Conservation (phyloP, 2,113 vertebrate species). For the Thryonomys swinderianus region DNA sequence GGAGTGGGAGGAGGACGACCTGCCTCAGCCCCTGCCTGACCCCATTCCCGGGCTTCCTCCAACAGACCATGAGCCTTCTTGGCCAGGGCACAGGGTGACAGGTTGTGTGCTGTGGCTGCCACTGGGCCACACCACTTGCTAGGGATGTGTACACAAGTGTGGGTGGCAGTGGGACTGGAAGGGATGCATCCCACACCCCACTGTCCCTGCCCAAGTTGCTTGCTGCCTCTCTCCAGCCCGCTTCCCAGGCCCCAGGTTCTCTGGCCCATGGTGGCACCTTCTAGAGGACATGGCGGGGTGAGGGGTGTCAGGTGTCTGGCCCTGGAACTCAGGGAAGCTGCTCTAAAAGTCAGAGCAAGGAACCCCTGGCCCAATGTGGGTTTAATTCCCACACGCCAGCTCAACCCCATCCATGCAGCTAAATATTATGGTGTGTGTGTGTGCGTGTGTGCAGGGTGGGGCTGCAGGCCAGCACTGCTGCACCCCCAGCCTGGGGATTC, state of each 20-base stretch:
- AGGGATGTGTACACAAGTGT: background rate
- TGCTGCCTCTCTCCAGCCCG: background rate
- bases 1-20: constrained; percentile 12
- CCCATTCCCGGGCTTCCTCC: constrained; percentile 46
- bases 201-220: background rate
- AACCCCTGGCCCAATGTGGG: background rate
- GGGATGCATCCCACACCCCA: background rate
- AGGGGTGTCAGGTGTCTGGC: background rate
- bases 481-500: constrained; percentile 26
- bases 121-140: background rate
- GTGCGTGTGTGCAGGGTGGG: background rate
- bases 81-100: background rate
- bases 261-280: background rate
- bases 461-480: background rate
- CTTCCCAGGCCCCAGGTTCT: background rate
- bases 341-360: background rate
- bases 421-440: background rate
- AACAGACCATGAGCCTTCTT: constrained; percentile 45
- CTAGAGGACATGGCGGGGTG: background rate
- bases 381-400: background rate
- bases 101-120: background rate
- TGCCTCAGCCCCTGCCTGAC: background rate
- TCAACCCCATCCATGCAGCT: constrained; percentile 49
- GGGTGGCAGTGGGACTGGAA: background rate
- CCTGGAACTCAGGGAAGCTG: background rate